These are phyloP conservation scores for Choristoneura fumiferana DNA, from an alignment of 1,140 invertebrate genomes.

Conservation along the genomic window DNA sequence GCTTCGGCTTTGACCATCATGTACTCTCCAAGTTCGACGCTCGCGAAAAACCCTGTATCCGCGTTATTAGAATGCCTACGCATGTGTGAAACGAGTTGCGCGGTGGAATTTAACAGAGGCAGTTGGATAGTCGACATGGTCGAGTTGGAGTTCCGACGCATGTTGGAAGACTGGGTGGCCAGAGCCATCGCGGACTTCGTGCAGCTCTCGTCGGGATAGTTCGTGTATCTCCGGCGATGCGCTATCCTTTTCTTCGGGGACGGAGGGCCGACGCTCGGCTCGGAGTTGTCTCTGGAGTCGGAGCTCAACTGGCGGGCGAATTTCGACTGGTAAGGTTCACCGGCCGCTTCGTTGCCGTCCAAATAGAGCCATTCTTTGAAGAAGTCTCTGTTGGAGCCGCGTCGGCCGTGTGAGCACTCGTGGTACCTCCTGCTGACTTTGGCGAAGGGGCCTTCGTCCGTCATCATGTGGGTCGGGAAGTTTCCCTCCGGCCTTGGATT, in stretches of 20 bases:
- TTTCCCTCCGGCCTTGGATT: slow-evolving; percentile 54
- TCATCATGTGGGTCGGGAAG: slow-evolving; percentile 59
- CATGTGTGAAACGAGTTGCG: slow-evolving; percentile 71
- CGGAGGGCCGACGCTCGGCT: slow-evolving; percentile 69
- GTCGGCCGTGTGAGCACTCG: slow-evolving; percentile 58
- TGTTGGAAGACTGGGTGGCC: slow-evolving; percentile 65
- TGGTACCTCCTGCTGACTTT: slow-evolving; percentile 66
- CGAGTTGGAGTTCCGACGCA: slow-evolving; percentile 80
- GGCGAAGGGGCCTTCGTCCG: slow-evolving; percentile 62
- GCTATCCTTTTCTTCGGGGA: slow-evolving; percentile 66
- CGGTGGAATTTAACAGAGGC: slow-evolving; percentile 70
- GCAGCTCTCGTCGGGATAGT: slow-evolving; percentile 71
- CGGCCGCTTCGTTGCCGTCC: slow-evolving; percentile 55
- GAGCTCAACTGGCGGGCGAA: slow-evolving; percentile 71
- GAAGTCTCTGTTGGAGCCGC: slow-evolving; percentile 60
- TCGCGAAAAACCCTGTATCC: slow-evolving; percentile 78
- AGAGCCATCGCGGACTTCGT: slow-evolving; percentile 72
- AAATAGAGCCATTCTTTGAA: slow-evolving; percentile 72
- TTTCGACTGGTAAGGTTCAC: slow-evolving; percentile 69
- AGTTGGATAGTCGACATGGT: slow-evolving; percentile 81
- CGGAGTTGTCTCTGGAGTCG: slow-evolving; percentile 75
- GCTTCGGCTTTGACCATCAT: slow-evolving; percentile 74
- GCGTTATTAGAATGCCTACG: slow-evolving; percentile 83
- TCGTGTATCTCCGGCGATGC: slow-evolving; percentile 60
- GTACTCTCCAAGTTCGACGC: slow-evolving; percentile 76